phyloP scores from a whole-genome alignment of 2,888 invertebrate genomes.

The Morinoia aosen region DNA sequence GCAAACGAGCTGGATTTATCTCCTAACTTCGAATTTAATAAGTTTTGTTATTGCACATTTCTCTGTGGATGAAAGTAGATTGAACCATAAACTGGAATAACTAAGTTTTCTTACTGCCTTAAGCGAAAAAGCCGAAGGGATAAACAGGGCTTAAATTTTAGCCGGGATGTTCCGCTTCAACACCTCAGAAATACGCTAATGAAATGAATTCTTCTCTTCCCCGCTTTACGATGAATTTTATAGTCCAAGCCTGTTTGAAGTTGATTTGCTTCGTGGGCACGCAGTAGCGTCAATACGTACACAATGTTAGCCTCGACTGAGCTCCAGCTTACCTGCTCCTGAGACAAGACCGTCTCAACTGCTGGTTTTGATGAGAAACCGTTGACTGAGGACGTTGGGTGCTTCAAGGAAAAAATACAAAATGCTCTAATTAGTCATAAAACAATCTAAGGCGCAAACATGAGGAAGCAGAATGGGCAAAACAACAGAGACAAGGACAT shows the following conservation, averaged over 20 bases:
- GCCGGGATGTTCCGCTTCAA: too few species aligned
- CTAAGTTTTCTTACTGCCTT: too few species aligned
- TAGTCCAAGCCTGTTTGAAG: neutral
- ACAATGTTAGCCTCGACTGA: neutral
- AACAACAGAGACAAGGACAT: neutral
- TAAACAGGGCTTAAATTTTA: too few species aligned
- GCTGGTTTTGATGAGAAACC: neutral
- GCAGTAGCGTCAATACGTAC: neutral
- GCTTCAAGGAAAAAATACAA: neutral
- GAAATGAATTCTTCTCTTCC: too few species aligned
- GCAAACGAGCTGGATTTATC: too few species aligned
- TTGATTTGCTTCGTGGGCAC: neutral
- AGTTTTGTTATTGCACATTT: too few species aligned
- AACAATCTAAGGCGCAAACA: neutral
- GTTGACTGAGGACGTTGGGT: neutral
- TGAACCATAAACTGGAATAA: too few species aligned
- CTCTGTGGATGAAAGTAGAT: too few species aligned
- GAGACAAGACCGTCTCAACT: neutral
- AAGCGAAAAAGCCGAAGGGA: too few species aligned
- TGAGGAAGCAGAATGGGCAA: neutral
- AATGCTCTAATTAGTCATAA: neutral
- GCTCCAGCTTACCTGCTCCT: neutral
- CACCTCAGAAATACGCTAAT: too few species aligned
- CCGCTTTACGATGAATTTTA: too few species aligned
- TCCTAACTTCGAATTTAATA: too few species aligned